phyloP scores from a whole-genome alignment of 1,140 invertebrate genomes.

The Heterodera carotae region DNA sequence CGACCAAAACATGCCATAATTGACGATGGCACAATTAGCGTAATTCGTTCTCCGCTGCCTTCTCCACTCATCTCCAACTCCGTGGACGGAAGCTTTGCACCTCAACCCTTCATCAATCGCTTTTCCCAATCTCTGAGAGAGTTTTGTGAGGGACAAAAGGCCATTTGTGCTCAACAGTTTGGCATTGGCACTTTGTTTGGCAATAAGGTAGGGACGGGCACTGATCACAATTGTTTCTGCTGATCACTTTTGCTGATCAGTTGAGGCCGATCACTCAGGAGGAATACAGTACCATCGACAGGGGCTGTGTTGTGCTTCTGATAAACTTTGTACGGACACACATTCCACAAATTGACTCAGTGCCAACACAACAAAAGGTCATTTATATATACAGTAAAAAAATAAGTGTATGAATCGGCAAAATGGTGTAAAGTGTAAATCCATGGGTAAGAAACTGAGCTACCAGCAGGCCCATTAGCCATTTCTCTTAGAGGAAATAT shows the following conservation, averaged over 20 bases:
- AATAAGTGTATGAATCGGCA: no score
- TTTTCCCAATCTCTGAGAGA: not conserved
- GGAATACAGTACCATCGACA: not conserved
- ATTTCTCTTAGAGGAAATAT: no score
- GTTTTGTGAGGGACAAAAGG: not conserved
- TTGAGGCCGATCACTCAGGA: not conserved
- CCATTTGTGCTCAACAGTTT: constrained; percentile 3
- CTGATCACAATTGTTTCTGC: not conserved
- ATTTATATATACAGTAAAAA: no score
- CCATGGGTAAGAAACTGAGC: no score
- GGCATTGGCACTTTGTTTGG: constrained; percentile 1
- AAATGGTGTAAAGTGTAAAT: no score
- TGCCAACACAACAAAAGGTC: not conserved
- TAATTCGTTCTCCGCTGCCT: not conserved
- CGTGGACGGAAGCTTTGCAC: not conserved
- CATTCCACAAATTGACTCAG: not conserved
- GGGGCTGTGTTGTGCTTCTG: not conserved
- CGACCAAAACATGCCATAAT: not conserved
- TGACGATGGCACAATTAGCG: not conserved
- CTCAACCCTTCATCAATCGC: not conserved
- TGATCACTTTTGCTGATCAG: constrained; percentile 1
- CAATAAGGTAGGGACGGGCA: not conserved
- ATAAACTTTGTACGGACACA: not conserved
- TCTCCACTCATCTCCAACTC: not conserved
- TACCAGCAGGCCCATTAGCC: no score